These are phyloP conservation scores for Eudasyphora cyanicolor DNA, from an alignment of 2,888 invertebrate genomes.

Conservation along the genomic window DNA sequence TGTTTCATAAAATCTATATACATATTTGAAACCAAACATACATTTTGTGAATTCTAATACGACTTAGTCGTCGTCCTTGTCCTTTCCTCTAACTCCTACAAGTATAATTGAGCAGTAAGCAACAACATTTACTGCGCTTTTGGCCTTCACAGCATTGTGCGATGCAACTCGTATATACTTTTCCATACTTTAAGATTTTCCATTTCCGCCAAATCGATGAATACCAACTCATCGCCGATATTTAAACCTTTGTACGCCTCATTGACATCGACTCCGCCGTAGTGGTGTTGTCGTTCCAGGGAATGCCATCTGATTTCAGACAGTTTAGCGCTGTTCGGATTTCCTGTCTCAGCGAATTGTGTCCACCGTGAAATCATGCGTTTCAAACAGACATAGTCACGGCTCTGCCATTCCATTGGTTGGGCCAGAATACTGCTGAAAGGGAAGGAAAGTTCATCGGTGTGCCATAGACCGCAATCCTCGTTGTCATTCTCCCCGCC, in stretches of 20 bases:
- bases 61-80: too few relatives aligned
- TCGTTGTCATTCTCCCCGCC: background rate
- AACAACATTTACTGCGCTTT: conserved; percentile 28
- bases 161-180: conserved; percentile 57
- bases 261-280: too few relatives aligned
- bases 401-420: conserved; percentile 61
- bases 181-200: conserved; percentile 69
- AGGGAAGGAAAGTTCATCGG: conserved; percentile 69
- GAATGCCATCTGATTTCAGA: conserved; percentile 60
- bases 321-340: conserved; percentile 67
- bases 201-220: conserved; percentile 70
- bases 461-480: conserved; percentile 69
- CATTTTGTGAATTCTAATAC: too few relatives aligned
- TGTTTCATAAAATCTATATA: too few relatives aligned
- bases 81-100: too few relatives aligned
- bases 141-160: conserved; percentile 27
- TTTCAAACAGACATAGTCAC: conserved; percentile 70
- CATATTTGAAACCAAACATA: too few relatives aligned
- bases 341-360: conserved; percentile 69
- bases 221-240: conserved; percentile 67
- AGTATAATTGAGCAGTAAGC: conserved; percentile 19
- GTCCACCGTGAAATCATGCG: conserved; percentile 71
- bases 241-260: conserved; percentile 69
- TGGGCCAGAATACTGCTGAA: conserved; percentile 66
- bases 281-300: conserved; percentile 26